Evolutionary conservation across 2,888 invertebrate species (phyloP).

Genomic region (Drosophila leonis): DNA sequence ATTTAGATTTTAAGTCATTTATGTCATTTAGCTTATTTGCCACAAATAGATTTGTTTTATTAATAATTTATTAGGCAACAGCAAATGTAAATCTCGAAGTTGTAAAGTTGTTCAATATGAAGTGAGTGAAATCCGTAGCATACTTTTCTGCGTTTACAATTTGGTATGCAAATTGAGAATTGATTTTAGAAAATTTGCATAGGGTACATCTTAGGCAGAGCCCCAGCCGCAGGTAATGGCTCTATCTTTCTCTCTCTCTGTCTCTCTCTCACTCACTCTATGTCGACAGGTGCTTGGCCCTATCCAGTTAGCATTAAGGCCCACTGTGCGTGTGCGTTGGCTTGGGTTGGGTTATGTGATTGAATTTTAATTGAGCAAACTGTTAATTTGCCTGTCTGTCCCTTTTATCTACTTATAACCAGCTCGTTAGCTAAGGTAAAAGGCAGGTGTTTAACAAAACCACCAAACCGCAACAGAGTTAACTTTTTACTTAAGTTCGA

Average conservation of each 20-base stretch:
- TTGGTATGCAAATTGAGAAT: conserved; percentile 49
- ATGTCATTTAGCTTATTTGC: background rate
- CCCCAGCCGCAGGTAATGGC: conserved; percentile 3
- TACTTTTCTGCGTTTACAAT: conserved; percentile 39
- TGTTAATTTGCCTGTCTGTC: conserved; percentile 12
- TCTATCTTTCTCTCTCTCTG: background rate
- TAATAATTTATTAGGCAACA: background rate
- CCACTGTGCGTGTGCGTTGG: background rate
- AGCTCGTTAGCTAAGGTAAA: background rate
- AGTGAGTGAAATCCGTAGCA: conserved; percentile 26
- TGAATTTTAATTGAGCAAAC: conserved; percentile 38
- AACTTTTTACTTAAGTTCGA: conserved; percentile 5
- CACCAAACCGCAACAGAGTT: conserved; percentile 4
- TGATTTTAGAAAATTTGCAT: conserved; percentile 48
- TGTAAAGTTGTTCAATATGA: background rate
- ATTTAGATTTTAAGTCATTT: background rate
- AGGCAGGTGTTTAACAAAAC: background rate
- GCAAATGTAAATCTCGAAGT: background rate
- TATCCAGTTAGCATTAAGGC: background rate
- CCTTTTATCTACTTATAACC: background rate
- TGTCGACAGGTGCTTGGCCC: conserved; percentile 9
- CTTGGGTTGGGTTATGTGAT: conserved; percentile 6
- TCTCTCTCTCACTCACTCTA: too few relatives aligned
- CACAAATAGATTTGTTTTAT: background rate
- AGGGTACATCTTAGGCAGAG: background rate